Evolutionary conservation across 2,888 invertebrate species (phyloP), one percentile per base, ranked within the genome.

Genomic region (Apeira syringaria): DNA sequence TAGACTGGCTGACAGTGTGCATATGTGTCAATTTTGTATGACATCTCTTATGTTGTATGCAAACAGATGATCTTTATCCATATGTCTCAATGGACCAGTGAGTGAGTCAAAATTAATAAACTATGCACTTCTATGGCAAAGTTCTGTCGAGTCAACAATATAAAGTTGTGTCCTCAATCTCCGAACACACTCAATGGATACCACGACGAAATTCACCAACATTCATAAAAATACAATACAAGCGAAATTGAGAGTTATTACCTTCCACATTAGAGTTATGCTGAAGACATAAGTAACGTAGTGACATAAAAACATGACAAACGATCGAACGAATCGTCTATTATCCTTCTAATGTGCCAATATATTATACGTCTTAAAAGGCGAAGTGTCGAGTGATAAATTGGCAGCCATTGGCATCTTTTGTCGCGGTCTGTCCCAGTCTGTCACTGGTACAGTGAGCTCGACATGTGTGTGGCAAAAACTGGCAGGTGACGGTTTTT

Each of bases 291-390:
- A 48, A 29, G 22, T 28, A 45, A 30, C n/a, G 27, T 55, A 48
- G 61, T 38, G 28, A 22, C 56, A 63, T 58, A 75, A 77, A 79
- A 81, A 78, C 77, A 75, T 84, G 85, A 84, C 78, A 78, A 79
- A 86, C 74, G 81, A 74, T 65, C 64, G 58, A 65, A 70, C 69
- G 72, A 78, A 73, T 73, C 75, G 80, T 78, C 85, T 83, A 83
- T 86, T 85, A 81, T 84, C 68, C 48, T 73, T 75, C 74, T 86
- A 86, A 86, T 86, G 82, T 77, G 70, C 80, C 78, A 78, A 86
- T 86, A 86, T 81, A 85, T 85, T 81, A 84, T 80, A 65, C 68
- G 74, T 72, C 73, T 72, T 71, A 70, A 76, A 78, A 83, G 78
- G 77, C 71, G 75, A 77, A 70, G 73, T 71, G 69, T 72, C 66